Evolutionary conservation across 2,797 vertebrate species (phyloP), one percentile per base, ranked within the genome.

Genomic region (Acanthurus leucopareius): DNA sequence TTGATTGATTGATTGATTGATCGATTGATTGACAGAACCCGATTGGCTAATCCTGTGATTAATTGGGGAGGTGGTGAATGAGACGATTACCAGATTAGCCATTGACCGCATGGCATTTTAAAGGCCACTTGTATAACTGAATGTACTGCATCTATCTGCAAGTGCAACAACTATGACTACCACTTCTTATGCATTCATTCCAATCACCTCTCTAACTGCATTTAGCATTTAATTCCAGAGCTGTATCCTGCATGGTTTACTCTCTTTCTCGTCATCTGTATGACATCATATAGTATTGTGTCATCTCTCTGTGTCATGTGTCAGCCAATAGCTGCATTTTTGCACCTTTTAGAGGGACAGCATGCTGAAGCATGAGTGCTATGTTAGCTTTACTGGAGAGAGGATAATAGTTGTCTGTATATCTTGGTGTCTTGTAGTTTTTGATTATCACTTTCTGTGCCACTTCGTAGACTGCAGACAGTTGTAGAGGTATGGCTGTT

Each of bases 181-280:
- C 94, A 94, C 92, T 89, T 93, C 89, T 92, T 91, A 88, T 92
- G 91, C 93, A 91, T 92, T 94, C 90, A 93, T 93, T 92, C 86
- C 91, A 92, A 92, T 94, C 94, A 94, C 93, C 91, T 92, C 89
- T 94, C 94, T 94, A 94, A 94, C 93, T 90, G 92, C 93, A 93
- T 93, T 92, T 70, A 91, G 89, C 90, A 88, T 93, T 90, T 88
- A 84, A 86, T 89, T 92, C 86, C 86, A 90, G 89, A 90, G 91
- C 91, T 92, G 88, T 90, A 84, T 92, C 91, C 93, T 94, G 94
- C 94, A 94, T 94, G 94, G 92, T 94, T 86, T 90, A 93, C 85
- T 94, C 88, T 93, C 88, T 93, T 80, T 92, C 85, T 92, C 64
- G 89, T 87, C 92, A 93, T 93, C 87, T 92, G 87, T 92, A 88